phyloP scores from a whole-genome alignment of 2,113 vertebrate genomes.

The Amia ocellicauda region DNA sequence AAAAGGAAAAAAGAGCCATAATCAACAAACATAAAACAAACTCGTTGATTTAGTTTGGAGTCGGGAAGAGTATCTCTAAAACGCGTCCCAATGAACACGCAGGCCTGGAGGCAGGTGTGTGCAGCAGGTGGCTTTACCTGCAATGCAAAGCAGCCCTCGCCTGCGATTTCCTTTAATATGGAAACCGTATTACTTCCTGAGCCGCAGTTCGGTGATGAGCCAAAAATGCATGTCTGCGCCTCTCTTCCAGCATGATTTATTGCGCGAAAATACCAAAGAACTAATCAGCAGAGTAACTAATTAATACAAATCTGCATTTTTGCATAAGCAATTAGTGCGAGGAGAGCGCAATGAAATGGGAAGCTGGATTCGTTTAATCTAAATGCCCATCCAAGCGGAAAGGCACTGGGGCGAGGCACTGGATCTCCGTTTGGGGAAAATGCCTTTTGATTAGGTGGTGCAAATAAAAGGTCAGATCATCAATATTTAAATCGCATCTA shows the following conservation, averaged over 20 bases:
- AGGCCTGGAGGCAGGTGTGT: slow-evolving; percentile 55
- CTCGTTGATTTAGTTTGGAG: too few species aligned
- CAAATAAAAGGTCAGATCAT: slow-evolving; percentile 80
- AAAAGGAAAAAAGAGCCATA: too few species aligned
- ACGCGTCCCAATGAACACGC: too few species aligned
- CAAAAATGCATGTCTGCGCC: slow-evolving; percentile 71
- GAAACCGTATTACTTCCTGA: slow-evolving; percentile 69
- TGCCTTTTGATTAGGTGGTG: slow-evolving; percentile 75
- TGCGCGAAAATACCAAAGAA: slow-evolving; percentile 81
- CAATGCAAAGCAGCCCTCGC: slow-evolving; percentile 66
- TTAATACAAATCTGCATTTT: slow-evolving; percentile 94
- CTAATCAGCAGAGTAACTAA: slow-evolving; percentile 89
- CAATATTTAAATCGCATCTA: slow-evolving; percentile 81
- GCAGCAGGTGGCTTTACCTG: slow-evolving; percentile 78
- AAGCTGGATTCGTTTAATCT: slow-evolving; percentile 81
- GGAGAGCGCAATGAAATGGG: slow-evolving; percentile 73
- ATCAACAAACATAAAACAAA: neutral
- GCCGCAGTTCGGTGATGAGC: slow-evolving; percentile 69
- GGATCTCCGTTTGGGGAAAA: slow-evolving; percentile 67
- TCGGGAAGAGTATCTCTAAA: too few species aligned
- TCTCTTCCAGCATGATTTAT: slow-evolving; percentile 74
- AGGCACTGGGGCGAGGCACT: slow-evolving; percentile 70
- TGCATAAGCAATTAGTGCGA: slow-evolving; percentile 89
- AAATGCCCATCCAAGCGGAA: slow-evolving; percentile 73
- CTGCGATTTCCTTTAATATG: slow-evolving; percentile 75